Conservation (phyloP, 2,888 invertebrate species). For the Temnothorax rugatulus region DNA sequence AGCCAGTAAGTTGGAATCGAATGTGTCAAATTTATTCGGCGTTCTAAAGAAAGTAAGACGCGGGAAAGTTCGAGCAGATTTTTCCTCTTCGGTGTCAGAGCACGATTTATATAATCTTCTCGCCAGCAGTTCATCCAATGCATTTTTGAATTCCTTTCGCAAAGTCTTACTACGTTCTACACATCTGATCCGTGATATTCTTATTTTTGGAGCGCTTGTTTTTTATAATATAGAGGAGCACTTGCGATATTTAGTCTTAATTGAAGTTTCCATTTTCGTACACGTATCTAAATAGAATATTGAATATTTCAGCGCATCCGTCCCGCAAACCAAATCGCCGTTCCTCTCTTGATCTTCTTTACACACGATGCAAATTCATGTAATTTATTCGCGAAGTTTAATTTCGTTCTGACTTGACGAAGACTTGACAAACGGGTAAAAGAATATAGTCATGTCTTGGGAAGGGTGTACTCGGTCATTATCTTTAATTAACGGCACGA, state of each 20-base stretch:
- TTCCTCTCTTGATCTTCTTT: constrained; percentile 3
- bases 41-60: constrained; percentile 30
- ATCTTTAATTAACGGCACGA: constrained; percentile 64
- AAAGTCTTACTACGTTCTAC: constrained; percentile 2
- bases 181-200: not conserved
- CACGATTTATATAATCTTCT: constrained; percentile 35
- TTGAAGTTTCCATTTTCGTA: not conserved
- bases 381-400: constrained; percentile 25
- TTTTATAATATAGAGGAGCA: not conserved
- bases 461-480: constrained; percentile 19
- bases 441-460: constrained; percentile 47
- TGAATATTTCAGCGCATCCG: not conserved
- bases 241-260: not conserved
- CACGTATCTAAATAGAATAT: not conserved
- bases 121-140: constrained; percentile 5
- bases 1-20: constrained; percentile 48
- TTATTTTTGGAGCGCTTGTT: not conserved
- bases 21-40: constrained; percentile 46
- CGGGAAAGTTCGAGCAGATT: constrained; percentile 36
- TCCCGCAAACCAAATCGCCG: not conserved
- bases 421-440: not conserved
- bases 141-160: constrained; percentile 11
- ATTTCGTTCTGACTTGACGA: constrained; percentile 3
- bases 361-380: not conserved
- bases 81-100: constrained; percentile 20